These are phyloP conservation scores for Hemicentrotus pulcherrimus DNA, from an alignment of 35 echinoderm and acorn worm genomes.

Conservation along the genomic window DNA sequence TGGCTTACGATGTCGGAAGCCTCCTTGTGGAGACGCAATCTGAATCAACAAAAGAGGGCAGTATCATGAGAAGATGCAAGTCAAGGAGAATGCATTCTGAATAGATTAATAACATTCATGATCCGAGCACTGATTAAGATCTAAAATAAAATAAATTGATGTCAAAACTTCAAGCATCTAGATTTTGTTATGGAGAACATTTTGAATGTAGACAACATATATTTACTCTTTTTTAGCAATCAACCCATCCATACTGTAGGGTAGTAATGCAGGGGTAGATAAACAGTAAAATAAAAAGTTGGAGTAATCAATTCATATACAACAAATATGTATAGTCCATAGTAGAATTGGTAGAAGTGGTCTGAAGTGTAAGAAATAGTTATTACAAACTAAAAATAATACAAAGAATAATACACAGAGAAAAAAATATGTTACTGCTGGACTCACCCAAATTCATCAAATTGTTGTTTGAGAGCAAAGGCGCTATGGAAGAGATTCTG, in stretches of 20 bases:
- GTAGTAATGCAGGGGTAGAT: background rate
- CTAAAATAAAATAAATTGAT: background rate
- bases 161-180: background rate
- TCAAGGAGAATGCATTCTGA: background rate
- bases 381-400: background rate
- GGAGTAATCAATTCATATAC: too few relatives aligned
- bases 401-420: background rate
- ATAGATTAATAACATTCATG: background rate
- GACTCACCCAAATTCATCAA: constrained; percentile 96
- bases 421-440: background rate
- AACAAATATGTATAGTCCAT: background rate
- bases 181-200: background rate
- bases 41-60: constrained; percentile 22
- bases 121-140: background rate
- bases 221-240: background rate
- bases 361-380: background rate
- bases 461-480: constrained; percentile 80
- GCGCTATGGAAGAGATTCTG: constrained; percentile 84
- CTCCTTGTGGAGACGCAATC: constrained; percentile 82
- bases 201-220: too few relatives aligned
- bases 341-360: background rate
- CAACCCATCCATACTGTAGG: background rate
- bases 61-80: background rate
- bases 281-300: background rate
- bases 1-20: constrained; percentile 78